Evolutionary conservation across 2,797 vertebrate genomes (phyloP), one percentile per base, ranked within the genome.

Genomic region (Poeciliopsis turneri): DNA sequence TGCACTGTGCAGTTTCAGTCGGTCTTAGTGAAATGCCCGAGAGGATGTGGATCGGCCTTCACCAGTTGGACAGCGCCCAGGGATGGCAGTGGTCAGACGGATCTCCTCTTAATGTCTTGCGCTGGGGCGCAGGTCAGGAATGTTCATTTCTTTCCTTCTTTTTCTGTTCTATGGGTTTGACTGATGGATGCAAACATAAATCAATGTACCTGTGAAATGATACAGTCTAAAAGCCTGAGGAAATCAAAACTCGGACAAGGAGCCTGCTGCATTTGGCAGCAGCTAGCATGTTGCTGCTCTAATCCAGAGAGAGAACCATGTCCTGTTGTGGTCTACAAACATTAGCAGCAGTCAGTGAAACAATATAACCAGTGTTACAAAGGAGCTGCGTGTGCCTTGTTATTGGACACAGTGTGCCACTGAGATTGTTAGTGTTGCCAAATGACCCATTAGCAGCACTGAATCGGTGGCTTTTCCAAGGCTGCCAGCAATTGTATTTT

Each of bases 11-110:
- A 97, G 97, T 84, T 11, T 5, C 82, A 76, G 71, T 39, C 0
- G 92, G 93, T 71, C 86, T 94, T 25, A 4, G 6, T 4, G 45
- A 1, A 30, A 94, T 97, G 59, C 95, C 97, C 0, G 93, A 93
- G 76, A 88, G 90, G 85, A 95, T 99, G 92, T 99, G 98, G 98
- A 97, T 98, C 75, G 98, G 98, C 55, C 95, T 99, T 87, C 98
- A 99, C 92, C 97, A 97, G 53, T 90, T 99, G 70, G 97, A 98
- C 16, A 75, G 90, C 77, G 92, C 95, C 84, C 95, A 96, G 80
- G 98, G 98, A 39, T 99, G 98, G 98, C 98, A 98, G 92, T 99
- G 98, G 98, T 98, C 98, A 8, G 97, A 99, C 69, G 96, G 97
- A 78, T 96, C 94, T 25, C 96, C 98, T 11, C 89, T 98, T 72